Evolutionary conservation across 1,140 invertebrate genomes (phyloP).

Genomic region (Neodiprion virginianus): DNA sequence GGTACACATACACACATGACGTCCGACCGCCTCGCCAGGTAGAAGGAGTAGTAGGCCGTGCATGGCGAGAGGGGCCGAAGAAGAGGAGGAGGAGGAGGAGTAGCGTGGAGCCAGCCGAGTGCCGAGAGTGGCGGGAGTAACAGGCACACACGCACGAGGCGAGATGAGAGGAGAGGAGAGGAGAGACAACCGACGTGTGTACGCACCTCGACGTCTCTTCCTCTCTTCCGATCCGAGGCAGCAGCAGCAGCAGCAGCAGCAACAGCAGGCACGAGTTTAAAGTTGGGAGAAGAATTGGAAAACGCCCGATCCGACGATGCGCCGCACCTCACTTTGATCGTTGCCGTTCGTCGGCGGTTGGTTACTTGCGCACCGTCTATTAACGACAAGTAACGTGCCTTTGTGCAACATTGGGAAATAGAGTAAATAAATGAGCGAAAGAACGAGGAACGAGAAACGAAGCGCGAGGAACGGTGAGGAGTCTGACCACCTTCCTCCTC

Average conservation of each 20-base stretch:
- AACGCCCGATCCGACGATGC: background rate
- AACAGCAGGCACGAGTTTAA: too few relatives aligned
- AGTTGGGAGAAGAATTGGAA: too few relatives aligned
- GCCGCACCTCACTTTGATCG: constrained; percentile 39
- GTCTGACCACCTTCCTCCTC: constrained; percentile 29
- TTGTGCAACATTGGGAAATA: constrained; percentile 50
- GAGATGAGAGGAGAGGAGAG: constrained; percentile 24
- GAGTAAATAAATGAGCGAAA: constrained; percentile 50
- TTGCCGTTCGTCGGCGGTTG: background rate
- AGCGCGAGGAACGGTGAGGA: constrained; percentile 26
- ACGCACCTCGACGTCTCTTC: constrained; percentile 38
- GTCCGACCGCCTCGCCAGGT: constrained; percentile 43
- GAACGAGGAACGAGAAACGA: constrained; percentile 34
- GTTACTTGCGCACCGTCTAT: constrained; percentile 14
- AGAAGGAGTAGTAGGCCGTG: constrained; percentile 34
- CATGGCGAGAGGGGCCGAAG: constrained; percentile 27
- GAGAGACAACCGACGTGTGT: constrained; percentile 30
- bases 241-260: background rate
- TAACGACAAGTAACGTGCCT: constrained; percentile 34
- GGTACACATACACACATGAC: constrained; percentile 58
- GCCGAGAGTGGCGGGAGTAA: background rate
- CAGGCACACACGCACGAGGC: constrained; percentile 20
- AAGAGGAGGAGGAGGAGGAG: constrained; percentile 14
- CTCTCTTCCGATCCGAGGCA: background rate
- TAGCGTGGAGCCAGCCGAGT: constrained; percentile 11